A percentile compares a stretch with the other conserved stretches of the same genome.
Conservation (phyloP, 2,797 vertebrate genomes). For the Pteropus rufus region DNA sequence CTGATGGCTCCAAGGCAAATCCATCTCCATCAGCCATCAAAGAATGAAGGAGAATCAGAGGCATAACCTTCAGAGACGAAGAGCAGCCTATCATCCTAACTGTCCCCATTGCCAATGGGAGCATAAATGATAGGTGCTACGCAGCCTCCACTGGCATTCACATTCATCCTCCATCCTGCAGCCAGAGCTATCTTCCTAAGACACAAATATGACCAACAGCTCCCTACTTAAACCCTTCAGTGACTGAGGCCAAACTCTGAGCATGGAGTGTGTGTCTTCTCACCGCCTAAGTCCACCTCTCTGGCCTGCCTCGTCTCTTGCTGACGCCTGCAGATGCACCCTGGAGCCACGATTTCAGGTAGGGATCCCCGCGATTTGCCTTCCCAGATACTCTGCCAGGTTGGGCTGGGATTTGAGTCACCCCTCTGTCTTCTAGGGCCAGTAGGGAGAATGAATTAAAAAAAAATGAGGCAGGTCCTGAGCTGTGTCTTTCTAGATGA, state of each 20-base stretch:
- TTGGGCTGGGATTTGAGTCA: not conserved
- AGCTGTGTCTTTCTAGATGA: not conserved
- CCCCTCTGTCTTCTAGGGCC: not conserved
- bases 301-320: not conserved
- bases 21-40: not conserved
- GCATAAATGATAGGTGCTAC: not conserved
- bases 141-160: not conserved
- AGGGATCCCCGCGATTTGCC: not conserved
- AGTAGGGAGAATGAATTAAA: not conserved
- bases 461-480: not conserved
- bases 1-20: not conserved
- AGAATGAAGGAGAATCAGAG: not conserved
- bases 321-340: not conserved
- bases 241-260: not conserved
- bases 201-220: not conserved
- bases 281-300: rapidly evolving
- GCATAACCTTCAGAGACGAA: not conserved
- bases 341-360: rapidly evolving
- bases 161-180: not conserved
- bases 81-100: not conserved
- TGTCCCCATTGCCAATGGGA: not conserved
- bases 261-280: rapidly evolving
- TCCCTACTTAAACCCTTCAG: not conserved
- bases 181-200: not conserved
- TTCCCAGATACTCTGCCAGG: not conserved